Evolutionary conservation across 2,113 vertebrate genomes (phyloP), one percentile per base, ranked within the genome.

Genomic region (Chauna torquata): DNA sequence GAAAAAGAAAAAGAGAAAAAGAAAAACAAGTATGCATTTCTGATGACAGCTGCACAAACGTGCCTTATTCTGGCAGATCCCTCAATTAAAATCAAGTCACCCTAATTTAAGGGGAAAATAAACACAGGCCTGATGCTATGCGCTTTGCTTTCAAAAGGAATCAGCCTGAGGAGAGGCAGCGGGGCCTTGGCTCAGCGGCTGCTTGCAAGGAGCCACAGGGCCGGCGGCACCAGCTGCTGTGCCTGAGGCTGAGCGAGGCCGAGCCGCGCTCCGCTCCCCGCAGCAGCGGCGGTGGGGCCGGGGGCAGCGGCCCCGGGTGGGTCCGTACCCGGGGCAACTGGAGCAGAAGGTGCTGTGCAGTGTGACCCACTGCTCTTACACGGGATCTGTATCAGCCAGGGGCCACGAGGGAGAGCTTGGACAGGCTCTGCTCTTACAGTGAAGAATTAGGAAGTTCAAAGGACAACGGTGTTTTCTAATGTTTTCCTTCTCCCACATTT

Each of bases 71-170:
- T 95, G 84, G 85, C 66, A 87, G 92, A 94, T 96, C 82, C 89
- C 94, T 96, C 96, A 94, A 95, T 96, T 96, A 97, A 97, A 97
- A 97, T 94, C 94, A 81, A 92, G 91, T 64, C 70, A 78, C 94
- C 77, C 86, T 97, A 93, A 97, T 96, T 96, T 93, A 80, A 94
- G 87, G 71, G 68, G 81, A 94, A 97, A 97, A 97, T 97, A 97
- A 97, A 97, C 94, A 97, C n/a, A 79, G 42, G 18, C 49, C 92
- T 86, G 82, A 91, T 91, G 95, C 83, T 95, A 72, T 83, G 80
- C 76, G 72, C 61, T 95, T 93, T 95, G 71, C 94, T 97, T 97
- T 97, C 95, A 93, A 40, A 94, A 96, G 82, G 83, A 96, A 97
- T 95, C 95, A 97, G 89, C 38, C 44, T 97, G 96, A 97, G 75